Conservation (phyloP, 2,797 vertebrate species). For the Argyrosomus regius region DNA sequence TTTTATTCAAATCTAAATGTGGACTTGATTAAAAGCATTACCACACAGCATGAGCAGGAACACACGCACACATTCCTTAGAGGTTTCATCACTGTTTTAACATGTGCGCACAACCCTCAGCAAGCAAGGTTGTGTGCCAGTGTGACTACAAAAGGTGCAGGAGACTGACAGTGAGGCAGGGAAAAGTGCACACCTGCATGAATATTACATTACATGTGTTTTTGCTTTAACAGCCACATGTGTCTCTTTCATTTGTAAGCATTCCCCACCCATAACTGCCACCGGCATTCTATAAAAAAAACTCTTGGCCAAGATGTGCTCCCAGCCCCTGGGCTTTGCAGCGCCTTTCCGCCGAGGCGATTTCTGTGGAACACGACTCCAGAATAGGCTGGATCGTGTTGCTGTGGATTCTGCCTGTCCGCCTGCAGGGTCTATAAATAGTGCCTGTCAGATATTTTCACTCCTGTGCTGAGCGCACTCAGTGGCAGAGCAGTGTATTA, state of each 20-base stretch:
- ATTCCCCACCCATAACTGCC: conserved; percentile 54
- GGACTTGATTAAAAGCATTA: conserved; percentile 59
- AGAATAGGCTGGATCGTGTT: conserved; percentile 77
- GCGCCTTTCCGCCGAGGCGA: conserved; percentile 51
- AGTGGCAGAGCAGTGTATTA: conserved; percentile 82
- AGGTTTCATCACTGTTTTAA: conserved; percentile 50
- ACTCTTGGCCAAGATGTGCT: conserved; percentile 56
- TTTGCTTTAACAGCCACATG: conserved; percentile 53
- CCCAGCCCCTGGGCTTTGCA: conserved; percentile 48
- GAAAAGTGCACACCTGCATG: conserved; percentile 64
- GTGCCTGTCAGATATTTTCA: conserved; percentile 86
- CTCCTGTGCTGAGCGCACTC: conserved; percentile 78
- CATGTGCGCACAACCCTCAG: conserved; percentile 9
- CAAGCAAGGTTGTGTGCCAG: not conserved
- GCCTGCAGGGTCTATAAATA: conserved; percentile 86
- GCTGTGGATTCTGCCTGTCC: conserved; percentile 81
- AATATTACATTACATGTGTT: conserved; percentile 70
- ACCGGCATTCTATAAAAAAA: conserved; percentile 56
- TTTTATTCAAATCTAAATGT: conserved; percentile 54
- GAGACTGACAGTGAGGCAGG: conserved; percentile 29
- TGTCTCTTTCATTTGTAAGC: conserved; percentile 64
- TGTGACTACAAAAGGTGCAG: conserved; percentile 16
- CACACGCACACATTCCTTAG: conserved; percentile 42
- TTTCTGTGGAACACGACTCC: conserved; percentile 75
- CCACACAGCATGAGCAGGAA: conserved; percentile 36